These are phyloP conservation scores for Tanytarsus gracilentus DNA, from an alignment of 2,888 invertebrate genomes.

Conservation along the genomic window DNA sequence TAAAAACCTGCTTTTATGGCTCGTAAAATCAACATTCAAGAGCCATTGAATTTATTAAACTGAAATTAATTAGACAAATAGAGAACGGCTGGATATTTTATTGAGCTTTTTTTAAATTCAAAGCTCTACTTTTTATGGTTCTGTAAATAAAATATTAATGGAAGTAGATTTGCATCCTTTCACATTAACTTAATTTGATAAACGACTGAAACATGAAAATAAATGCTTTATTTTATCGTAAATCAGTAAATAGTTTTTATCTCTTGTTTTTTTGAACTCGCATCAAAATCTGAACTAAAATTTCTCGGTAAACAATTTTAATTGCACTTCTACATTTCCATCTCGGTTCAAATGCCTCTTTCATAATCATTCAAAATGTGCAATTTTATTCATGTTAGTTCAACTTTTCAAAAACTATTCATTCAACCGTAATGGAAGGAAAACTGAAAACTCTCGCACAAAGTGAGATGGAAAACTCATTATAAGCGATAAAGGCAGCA, in stretches of 20 bases:
- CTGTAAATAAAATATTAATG: too few species aligned
- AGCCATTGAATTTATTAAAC: conserved; percentile 15
- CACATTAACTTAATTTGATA: too few species aligned
- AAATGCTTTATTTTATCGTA: too few species aligned
- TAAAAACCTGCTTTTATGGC: conserved; percentile 16
- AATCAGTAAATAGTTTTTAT: background rate
- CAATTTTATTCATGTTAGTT: background rate
- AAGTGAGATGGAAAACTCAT: conserved; percentile 15
- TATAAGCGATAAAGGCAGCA: background rate
- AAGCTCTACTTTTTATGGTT: background rate
- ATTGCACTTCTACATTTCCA: conserved; percentile 15
- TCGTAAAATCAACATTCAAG: conserved; percentile 17
- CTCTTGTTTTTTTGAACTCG: background rate
- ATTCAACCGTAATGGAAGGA: background rate
- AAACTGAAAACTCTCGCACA: background rate
- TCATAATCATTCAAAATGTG: too few species aligned
- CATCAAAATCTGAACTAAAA: too few species aligned
- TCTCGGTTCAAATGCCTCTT: too few species aligned
- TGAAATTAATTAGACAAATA: conserved; percentile 20
- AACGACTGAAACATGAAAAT: too few species aligned
- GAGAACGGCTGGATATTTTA: too few species aligned
- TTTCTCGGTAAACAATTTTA: background rate
- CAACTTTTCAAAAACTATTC: background rate
- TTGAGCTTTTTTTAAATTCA: background rate
- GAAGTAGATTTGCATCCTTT: too few species aligned